phyloP scores from a whole-genome alignment of 2,113 vertebrate genomes.

The Kryptolebias marmoratus region DNA sequence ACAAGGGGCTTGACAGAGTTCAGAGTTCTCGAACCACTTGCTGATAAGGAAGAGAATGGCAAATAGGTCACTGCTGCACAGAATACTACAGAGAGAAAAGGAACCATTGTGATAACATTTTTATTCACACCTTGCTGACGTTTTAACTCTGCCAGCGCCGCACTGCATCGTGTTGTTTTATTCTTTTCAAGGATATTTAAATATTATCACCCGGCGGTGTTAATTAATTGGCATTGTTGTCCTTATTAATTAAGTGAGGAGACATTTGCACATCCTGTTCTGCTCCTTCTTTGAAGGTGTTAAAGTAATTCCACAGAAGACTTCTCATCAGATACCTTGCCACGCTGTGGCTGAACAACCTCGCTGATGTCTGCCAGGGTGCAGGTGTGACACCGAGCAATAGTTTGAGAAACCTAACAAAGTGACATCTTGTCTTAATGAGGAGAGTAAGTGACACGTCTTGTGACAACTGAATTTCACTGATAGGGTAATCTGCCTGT shows the following conservation, averaged over 20 bases:
- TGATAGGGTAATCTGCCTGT: constrained; percentile 9
- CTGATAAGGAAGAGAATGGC: constrained; percentile 68
- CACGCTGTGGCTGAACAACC: constrained; percentile 11
- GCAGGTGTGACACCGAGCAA: constrained; percentile 40
- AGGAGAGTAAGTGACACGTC: constrained; percentile 50
- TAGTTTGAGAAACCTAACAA: constrained; percentile 33
- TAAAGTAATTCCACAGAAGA: constrained; percentile 32
- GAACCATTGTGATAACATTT: constrained; percentile 32
- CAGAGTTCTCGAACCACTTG: constrained; percentile 82
- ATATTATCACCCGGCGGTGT: constrained; percentile 14
- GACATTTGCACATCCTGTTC: constrained; percentile 38
- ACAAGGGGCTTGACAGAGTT: constrained; percentile 68
- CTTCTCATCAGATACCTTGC: constrained; percentile 25
- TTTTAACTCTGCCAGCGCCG: constrained; percentile 18
- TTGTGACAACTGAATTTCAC: constrained; percentile 43
- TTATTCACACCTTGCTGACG: constrained; percentile 18
- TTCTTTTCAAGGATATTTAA: constrained; percentile 2
- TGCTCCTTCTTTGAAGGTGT: constrained; percentile 25
- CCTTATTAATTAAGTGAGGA: constrained; percentile 38
- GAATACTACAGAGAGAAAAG: constrained; percentile 54
- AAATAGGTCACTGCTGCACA: constrained; percentile 70
- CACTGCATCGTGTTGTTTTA: constrained; percentile 22
- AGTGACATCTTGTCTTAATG: constrained; percentile 36
- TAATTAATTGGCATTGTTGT: constrained; percentile 36
- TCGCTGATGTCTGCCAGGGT: constrained; percentile 19